These are phyloP conservation scores for Hedya salicella DNA, from an alignment of 2,888 invertebrate genomes.

Conservation along the genomic window DNA sequence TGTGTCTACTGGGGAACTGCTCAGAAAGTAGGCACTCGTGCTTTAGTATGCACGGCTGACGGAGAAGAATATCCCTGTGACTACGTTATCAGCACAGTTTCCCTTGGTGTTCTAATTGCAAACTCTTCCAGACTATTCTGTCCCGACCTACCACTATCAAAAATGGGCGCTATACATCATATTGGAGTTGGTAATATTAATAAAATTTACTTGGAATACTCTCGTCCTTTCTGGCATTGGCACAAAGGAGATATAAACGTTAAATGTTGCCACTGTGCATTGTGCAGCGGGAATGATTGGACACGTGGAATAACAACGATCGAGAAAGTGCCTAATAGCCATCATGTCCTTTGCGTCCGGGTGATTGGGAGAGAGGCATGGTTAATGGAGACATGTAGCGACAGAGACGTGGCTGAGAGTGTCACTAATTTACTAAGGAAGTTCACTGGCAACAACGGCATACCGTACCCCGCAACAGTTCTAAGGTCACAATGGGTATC, in stretches of 20 bases:
- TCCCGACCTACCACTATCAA: constrained; percentile 88
- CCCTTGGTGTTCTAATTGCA: constrained; percentile 89
- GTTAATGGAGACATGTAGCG: constrained; percentile 87
- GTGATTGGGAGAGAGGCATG: constrained; percentile 88
- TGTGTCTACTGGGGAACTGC: constrained; percentile 88
- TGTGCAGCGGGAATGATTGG: constrained; percentile 86
- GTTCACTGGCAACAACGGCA: constrained; percentile 84
- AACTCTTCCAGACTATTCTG: constrained; percentile 88
- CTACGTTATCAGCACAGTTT: constrained; percentile 91
- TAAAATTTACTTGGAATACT: constrained; percentile 91
- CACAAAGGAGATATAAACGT: constrained; percentile 87
- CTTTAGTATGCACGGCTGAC: constrained; percentile 87
- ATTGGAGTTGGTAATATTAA: constrained; percentile 90
- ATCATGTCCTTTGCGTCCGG: constrained; percentile 89
- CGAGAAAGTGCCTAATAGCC: constrained; percentile 88
- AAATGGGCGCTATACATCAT: constrained; percentile 88
- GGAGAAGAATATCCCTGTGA: constrained; percentile 90
- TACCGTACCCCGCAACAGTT: constrained; percentile 88
- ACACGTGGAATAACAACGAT: constrained; percentile 89
- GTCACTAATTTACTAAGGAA: constrained; percentile 86
- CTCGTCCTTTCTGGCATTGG: constrained; percentile 90
- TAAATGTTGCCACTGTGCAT: constrained; percentile 84
- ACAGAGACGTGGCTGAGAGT: constrained; percentile 87
- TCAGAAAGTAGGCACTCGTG: constrained; percentile 73
- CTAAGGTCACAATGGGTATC: constrained; percentile 89